Evolutionary conservation across 2,888 invertebrate genomes (phyloP), one percentile per base, ranked within the genome.

Genomic region (Spicauda simplicius): DNA sequence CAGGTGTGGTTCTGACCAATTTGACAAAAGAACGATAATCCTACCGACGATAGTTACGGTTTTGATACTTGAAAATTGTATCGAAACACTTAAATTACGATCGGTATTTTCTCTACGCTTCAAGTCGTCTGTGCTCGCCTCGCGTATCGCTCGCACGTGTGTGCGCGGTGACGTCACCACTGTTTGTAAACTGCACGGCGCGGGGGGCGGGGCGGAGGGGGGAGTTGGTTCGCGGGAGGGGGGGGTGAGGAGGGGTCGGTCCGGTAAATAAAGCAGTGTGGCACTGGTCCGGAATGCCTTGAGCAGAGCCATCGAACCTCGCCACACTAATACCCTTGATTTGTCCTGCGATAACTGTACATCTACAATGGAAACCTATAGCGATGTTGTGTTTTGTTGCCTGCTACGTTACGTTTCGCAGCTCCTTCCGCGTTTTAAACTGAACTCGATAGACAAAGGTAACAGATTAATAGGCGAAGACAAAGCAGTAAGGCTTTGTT

Each of bases 111-210:
- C 45, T 45, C 45, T 45, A 6, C 16, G 45, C 45, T 5, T 2
- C 45, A n/a, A 45, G n/a, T 45, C 4, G 6, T n/a, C 45, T 45
- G 45, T n/a, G n/a, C 5, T 2, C n/a, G 45, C n/a, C 45, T n/a
- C 45, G 45, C 45, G 45, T 45, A 45, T n/a, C n/a, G 45, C n/a
- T 0, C 45, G 45, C 48, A 59, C 59, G 48, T 59, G 59, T 59
- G 59, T 45, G 59, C 48, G 59, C 59, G 59, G 25, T 59, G 59
- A 59, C 59, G 59, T 59, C 59, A 59, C 59, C 59, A 48, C 59
- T 59, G 59, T 59, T 59, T 59, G 59, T 59, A 59, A 59, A 59
- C 59, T 48, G 59, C 48, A 25, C 16, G 48, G 45, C 45, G 45
- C 45, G n/a, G n/a, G 45, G 45, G 45, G 45, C n/a, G 45, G n/a